Conservation (phyloP, 1,140 invertebrate species). For the Dysdera silvatica region DNA sequence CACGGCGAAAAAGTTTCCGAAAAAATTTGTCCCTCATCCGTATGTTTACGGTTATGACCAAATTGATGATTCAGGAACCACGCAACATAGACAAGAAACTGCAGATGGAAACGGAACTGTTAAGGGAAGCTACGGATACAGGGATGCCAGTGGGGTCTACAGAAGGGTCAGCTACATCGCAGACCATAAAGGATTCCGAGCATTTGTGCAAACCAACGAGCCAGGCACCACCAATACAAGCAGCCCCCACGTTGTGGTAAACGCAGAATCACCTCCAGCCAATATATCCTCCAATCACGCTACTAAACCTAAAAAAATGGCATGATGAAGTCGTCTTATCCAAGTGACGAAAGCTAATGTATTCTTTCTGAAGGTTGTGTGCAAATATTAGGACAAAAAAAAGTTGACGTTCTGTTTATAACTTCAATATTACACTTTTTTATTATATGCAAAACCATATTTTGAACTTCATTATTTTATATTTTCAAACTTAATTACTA, state of each 20-base stretch:
- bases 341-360: too few relatives aligned
- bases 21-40: conserved; percentile 18
- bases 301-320: conserved; percentile 9
- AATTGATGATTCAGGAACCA: conserved; percentile 19
- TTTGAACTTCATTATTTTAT: too few relatives aligned
- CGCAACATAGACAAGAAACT: conserved; percentile 23
- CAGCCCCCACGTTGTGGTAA: conserved; percentile 19
- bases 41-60: conserved; percentile 25
- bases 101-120: conserved; percentile 15
- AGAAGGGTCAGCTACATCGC: conserved; percentile 30
- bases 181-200: conserved; percentile 27
- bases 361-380: too few relatives aligned
- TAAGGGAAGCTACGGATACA: conserved; percentile 28
- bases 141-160: conserved; percentile 28
- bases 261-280: conserved; percentile 14
- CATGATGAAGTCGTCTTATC: too few relatives aligned
- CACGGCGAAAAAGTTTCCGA: too few relatives aligned
- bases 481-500: too few relatives aligned
- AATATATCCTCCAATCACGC: too few relatives aligned
- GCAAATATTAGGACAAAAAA: too few relatives aligned
- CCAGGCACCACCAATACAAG: conserved; percentile 18
- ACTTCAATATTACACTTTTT: too few relatives aligned
- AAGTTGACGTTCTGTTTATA: too few relatives aligned
- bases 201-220: conserved; percentile 28
- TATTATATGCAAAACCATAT: too few relatives aligned